Percentiles rank a stretch among this genome's conserved stretches.
Evolutionary conservation across 2,797 vertebrate genomes (phyloP).

Genomic region (Perodicticus potto): DNA sequence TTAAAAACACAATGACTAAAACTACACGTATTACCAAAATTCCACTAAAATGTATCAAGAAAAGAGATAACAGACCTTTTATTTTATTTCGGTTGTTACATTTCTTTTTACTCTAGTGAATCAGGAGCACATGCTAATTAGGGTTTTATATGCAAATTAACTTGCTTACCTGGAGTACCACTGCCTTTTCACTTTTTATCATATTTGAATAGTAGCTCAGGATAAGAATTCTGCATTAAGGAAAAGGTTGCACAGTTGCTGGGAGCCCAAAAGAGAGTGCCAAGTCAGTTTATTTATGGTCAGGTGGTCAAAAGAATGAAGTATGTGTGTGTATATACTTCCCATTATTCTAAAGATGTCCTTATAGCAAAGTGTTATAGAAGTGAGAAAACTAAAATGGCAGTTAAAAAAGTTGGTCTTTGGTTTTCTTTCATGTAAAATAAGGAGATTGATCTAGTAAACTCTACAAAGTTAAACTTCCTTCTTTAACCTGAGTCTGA

Average conservation of each 20-base stretch:
- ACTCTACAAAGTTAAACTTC: conserved; percentile 27
- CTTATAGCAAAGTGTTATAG: background rate
- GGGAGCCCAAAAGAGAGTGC: background rate
- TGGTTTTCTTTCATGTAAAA: background rate
- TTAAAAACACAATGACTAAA: conserved; percentile 44
- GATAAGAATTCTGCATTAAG: conserved; percentile 4
- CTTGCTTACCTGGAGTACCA: conserved; percentile 13
- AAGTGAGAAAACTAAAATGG: background rate
- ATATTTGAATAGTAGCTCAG: background rate
- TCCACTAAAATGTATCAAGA: background rate
- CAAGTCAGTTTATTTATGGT: background rate
- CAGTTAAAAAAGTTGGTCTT: conserved; percentile 26
- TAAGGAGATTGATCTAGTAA: conserved; percentile 26
- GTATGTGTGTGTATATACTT: background rate
- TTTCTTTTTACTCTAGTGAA: conserved; percentile 43
- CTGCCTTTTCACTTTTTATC: conserved; percentile 46
- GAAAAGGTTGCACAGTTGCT: background rate
- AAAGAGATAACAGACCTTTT: conserved; percentile 7
- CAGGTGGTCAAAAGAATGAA: background rate
- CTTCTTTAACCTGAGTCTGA: conserved; percentile 23
- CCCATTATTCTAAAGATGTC: background rate
- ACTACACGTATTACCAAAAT: background rate
- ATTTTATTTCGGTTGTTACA: conserved; percentile 25
- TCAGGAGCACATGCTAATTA: conserved; percentile 57
- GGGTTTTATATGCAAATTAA: conserved; percentile 48